Conservation (phyloP, 2,888 invertebrate species). For the Parochlus steinenii region DNA sequence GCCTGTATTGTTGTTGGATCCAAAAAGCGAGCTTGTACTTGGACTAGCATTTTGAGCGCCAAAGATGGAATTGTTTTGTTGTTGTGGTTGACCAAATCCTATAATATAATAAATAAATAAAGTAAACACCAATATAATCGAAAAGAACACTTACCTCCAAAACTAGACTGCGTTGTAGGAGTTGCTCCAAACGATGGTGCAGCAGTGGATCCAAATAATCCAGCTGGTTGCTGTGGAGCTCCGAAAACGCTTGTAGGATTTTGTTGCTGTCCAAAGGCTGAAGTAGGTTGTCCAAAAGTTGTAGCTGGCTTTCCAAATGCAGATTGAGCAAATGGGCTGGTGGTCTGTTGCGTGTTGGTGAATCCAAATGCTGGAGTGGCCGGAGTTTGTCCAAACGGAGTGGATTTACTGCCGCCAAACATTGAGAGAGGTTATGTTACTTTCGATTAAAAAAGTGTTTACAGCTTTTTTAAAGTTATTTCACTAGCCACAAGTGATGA, state of each 20-base stretch:
- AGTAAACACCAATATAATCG: slow-evolving; percentile 4
- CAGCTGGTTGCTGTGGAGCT: slow-evolving; percentile 32
- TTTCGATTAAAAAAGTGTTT: too few relatives aligned
- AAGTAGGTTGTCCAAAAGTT: slow-evolving; percentile 41
- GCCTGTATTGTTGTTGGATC: slow-evolving; percentile 26
- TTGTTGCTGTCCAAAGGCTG: slow-evolving; percentile 44
- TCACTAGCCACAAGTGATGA: too few relatives aligned
- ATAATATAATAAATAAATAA: slow-evolving; percentile 1
- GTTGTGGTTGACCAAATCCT: slow-evolving; percentile 17
- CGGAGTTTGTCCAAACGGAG: slow-evolving; percentile 29
- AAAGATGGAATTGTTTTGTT: slow-evolving; percentile 35
- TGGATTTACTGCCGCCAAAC: slow-evolving; percentile 23
- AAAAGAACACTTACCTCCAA: slow-evolving; percentile 30
- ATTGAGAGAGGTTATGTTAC: too few relatives aligned
- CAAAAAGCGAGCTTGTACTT: slow-evolving; percentile 34
- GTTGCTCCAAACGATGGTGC: slow-evolving; percentile 48
- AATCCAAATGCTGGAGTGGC: slow-evolving; percentile 1
- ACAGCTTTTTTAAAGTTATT: too few relatives aligned
- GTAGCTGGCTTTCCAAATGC: slow-evolving; percentile 41
- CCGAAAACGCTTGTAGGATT: slow-evolving; percentile 38
- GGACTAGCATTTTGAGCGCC: slow-evolving; percentile 28
- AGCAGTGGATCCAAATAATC: slow-evolving; percentile 45
- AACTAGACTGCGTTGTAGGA: slow-evolving; percentile 24
- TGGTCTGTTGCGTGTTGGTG: background rate
- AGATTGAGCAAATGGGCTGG: slow-evolving; percentile 32